Evolutionary conservation across 2,888 invertebrate genomes (phyloP).

Genomic region (Neria commutata): DNA sequence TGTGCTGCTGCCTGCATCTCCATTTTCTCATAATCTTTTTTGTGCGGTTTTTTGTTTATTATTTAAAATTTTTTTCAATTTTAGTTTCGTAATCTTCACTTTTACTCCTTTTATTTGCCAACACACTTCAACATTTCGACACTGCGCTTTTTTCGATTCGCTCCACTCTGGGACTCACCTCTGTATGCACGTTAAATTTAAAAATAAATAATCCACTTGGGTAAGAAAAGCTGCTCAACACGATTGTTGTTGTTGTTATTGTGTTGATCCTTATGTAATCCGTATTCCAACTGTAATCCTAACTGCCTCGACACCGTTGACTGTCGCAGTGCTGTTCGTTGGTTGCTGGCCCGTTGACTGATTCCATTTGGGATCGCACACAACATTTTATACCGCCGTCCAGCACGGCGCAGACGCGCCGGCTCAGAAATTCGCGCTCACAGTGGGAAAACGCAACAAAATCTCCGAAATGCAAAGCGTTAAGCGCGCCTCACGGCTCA

Average conservation of each 20-base stretch:
- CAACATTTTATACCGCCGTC: slow-evolving; percentile 51
- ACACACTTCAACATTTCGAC: not conserved
- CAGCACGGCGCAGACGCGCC: slow-evolving; percentile 31
- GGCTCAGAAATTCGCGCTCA: slow-evolving; percentile 32
- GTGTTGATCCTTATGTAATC: slow-evolving; percentile 45
- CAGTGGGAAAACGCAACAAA: slow-evolving; percentile 35
- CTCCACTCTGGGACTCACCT: slow-evolving; percentile 43
- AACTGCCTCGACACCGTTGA: slow-evolving; percentile 25
- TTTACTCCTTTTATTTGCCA: not conserved
- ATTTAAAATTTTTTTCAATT: slow-evolving; percentile 7
- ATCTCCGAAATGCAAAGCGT: slow-evolving; percentile 8
- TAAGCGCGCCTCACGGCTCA: slow-evolving; percentile 11
- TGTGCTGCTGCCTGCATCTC: not conserved
- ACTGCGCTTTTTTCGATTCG: not conserved
- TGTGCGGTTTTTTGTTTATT: slow-evolving; percentile 8
- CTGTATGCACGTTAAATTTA: slow-evolving; percentile 13
- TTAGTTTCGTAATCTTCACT: not conserved
- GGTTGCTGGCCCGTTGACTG: slow-evolving; percentile 49
- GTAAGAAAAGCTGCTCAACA: slow-evolving; percentile 1
- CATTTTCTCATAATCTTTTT: not conserved
- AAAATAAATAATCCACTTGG: slow-evolving; percentile 37
- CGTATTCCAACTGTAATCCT: slow-evolving; percentile 32
- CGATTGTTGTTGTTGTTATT: slow-evolving; percentile 14
- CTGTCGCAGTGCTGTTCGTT: slow-evolving; percentile 38
- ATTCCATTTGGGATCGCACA: slow-evolving; percentile 45